A percentile compares a stretch with the other conserved stretches of the same genome.
These are phyloP conservation scores for Linnaemya tessellans DNA, from an alignment of 2,888 invertebrate species.

Conservation along the genomic window DNA sequence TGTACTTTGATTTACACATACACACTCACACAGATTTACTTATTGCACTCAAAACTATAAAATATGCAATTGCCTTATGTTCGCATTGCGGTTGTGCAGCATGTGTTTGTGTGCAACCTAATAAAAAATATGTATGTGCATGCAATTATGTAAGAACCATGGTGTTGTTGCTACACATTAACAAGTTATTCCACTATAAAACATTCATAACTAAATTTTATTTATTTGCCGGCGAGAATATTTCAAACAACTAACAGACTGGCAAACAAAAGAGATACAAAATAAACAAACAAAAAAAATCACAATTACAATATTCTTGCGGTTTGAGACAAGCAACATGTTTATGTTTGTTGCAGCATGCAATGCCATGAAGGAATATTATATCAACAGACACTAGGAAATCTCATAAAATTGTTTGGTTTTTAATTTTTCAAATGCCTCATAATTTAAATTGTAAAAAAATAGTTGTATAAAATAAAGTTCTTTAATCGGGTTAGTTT, in stretches of 20 bases:
- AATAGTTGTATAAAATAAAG: no score
- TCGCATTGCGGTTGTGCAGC: conserved; percentile 54
- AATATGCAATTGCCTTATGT: conserved; percentile 54
- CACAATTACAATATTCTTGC: neutral
- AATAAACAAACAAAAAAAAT: neutral
- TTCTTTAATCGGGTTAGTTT: neutral
- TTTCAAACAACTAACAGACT: neutral
- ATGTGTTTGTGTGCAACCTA: conserved; percentile 24
- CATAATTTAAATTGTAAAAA: no score
- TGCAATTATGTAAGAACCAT: conserved; percentile 3
- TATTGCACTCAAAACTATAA: conserved; percentile 61
- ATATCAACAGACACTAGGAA: neutral
- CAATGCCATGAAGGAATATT: neutral
- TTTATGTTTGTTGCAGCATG: neutral
- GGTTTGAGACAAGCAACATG: conserved; percentile 14
- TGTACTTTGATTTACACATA: no score
- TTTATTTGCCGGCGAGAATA: conserved; percentile 43
- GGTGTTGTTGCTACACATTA: conserved; percentile 42
- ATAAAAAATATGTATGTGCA: conserved; percentile 3
- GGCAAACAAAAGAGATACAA: neutral
- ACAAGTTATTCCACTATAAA: conserved; percentile 27
- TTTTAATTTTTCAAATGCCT: no score
- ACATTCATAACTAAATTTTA: conserved; percentile 56
- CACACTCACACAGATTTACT: conserved; percentile 38
- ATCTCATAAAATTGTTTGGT: neutral